Conservation (phyloP, 2,888 invertebrate genomes). For the Herminia tarsipennalis region DNA sequence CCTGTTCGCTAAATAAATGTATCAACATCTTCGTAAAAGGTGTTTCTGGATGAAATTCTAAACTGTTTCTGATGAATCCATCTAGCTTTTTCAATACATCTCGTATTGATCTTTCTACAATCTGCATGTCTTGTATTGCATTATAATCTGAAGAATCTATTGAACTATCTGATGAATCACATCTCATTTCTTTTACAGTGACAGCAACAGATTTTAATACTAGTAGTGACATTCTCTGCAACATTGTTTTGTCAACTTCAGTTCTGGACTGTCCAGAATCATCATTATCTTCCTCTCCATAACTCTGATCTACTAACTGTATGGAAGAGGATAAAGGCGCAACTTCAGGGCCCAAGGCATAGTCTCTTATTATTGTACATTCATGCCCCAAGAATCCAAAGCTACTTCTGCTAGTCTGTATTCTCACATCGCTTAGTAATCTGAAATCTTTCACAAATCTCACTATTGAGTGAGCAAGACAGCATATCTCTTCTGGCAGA, state of each 20-base stretch:
- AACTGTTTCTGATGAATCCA: conserved; percentile 91
- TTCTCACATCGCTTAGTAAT: conserved; percentile 86
- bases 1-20: conserved; percentile 95
- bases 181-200: conserved; percentile 95
- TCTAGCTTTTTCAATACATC: conserved; percentile 94
- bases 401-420: conserved; percentile 74
- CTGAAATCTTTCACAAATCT: conserved; percentile 94
- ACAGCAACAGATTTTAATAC: conserved; percentile 95
- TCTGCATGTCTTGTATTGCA: conserved; percentile 95
- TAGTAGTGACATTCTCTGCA: conserved; percentile 94
- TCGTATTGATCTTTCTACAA: conserved; percentile 93
- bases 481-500: conserved; percentile 94
- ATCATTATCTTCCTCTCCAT: conserved; percentile 75
- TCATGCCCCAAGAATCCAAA: conserved; percentile 79
- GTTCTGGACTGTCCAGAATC: conserved; percentile 68
- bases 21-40: conserved; percentile 95
- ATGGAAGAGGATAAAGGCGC: conserved; percentile 68
- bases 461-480: conserved; percentile 93
- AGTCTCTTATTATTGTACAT: conserved; percentile 69
- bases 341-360: conserved; percentile 69
- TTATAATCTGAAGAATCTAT: conserved; percentile 94
- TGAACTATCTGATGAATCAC: conserved; percentile 94
- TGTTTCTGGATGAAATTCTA: conserved; percentile 95
- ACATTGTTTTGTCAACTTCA: conserved; percentile 90
- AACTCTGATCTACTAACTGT: conserved; percentile 77